These are phyloP conservation scores for Megalurothrips usitatus DNA, from an alignment of 2,888 invertebrate species.

Conservation along the genomic window DNA sequence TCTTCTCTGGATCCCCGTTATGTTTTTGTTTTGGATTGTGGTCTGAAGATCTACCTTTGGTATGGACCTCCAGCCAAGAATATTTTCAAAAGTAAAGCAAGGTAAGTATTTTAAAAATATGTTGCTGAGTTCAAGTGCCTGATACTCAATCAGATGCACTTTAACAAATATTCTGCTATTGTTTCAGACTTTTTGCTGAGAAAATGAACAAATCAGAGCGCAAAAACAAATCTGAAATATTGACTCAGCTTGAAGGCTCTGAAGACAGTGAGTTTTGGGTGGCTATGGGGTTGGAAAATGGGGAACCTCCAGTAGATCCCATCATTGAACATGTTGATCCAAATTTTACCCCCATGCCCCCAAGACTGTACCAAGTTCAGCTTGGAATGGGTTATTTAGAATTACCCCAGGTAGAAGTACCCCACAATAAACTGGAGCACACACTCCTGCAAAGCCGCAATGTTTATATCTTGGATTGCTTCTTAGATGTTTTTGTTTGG, in stretches of 20 bases:
- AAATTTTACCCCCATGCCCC: slow-evolving; percentile 59
- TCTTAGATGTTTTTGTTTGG: slow-evolving; percentile 93
- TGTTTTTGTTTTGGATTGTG: slow-evolving; percentile 88
- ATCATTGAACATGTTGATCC: slow-evolving; percentile 63
- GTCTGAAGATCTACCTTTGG: slow-evolving; percentile 85
- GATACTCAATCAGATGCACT: background rate
- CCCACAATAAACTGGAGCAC: slow-evolving; percentile 70
- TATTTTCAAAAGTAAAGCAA: slow-evolving; percentile 79
- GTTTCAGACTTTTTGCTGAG: slow-evolving; percentile 78
- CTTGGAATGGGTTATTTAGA: slow-evolving; percentile 98
- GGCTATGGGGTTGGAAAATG: slow-evolving; percentile 57
- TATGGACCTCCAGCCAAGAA: slow-evolving; percentile 81
- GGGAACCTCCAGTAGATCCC: slow-evolving; percentile 50
- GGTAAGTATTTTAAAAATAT: slow-evolving; percentile 39
- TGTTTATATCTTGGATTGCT: slow-evolving; percentile 95
- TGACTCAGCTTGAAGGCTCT: slow-evolving; percentile 73
- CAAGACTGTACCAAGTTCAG: slow-evolving; percentile 88
- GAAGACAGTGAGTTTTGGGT: slow-evolving; percentile 85
- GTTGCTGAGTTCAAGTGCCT: background rate
- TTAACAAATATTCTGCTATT: background rate
- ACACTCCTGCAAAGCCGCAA: slow-evolving; percentile 79
- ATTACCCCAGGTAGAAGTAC: slow-evolving; percentile 83
- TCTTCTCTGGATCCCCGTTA: slow-evolving; percentile 82
- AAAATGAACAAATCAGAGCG: slow-evolving; percentile 98
- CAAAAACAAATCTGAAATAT: slow-evolving; percentile 88